Evolutionary conservation across 2,888 invertebrate species (phyloP), one percentile per base, ranked within the genome.

Genomic region (Ephialtes manifestator): DNA sequence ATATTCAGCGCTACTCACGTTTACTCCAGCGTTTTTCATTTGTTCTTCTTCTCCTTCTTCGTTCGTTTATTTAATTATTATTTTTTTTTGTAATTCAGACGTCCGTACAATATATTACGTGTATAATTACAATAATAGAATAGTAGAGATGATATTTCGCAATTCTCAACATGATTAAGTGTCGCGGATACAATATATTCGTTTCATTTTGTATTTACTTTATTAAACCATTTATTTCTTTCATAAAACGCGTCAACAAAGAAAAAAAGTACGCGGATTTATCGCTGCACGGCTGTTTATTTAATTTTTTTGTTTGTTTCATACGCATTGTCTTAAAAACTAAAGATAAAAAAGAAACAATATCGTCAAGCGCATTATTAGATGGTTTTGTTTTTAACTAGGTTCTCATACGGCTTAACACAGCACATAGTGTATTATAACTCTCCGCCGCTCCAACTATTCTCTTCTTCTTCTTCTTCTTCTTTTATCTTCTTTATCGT

Each of bases 131-230:
- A 92, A 89, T 92, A 92, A 91, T 92, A 87, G 87, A 89, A 88
- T 89, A 79, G 84, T 87, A 89, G 88, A 88, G 87, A 87, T 88
- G 87, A 89, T 88, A 87, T 87, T 85, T 92, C 88, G 91, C 90
- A 93, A 92, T 90, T 89, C 88, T 93, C 91, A 92, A 92, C 92
- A 89, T 91, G 87, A 89, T 91, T 90, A 91, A 92, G 90, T 91
- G 91, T 91, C 63, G 63, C 90, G 89, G 89, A 90, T 90, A 90
- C 87, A 90, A 90, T 90, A 90, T 88, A 86, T 81, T 84, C 77
- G 80, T 71, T 83, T 81, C 86, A 74, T n/a, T 88, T 86, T 88
- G 88, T 84, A 87, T 83, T 74, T 77, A 48, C 15, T 51, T 67
- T 77, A 20, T 74, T 89, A 83, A 83, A 86, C 89, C 86, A 83